phyloP scores from a whole-genome alignment of 2,888 invertebrate genomes.

The Bhutanitis thaidina region DNA sequence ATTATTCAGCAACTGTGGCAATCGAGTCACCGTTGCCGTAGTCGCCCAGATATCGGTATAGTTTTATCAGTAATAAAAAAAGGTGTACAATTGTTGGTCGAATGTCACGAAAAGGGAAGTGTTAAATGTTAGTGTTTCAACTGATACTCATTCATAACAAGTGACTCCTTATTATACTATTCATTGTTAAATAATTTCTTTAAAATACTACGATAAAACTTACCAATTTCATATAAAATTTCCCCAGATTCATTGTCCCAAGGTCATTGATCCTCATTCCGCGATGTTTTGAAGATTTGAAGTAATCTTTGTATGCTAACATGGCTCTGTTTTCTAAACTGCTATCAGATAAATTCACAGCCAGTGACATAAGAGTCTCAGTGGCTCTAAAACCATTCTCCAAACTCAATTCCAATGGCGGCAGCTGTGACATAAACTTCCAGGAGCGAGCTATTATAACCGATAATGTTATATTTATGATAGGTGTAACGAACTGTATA shows the following conservation, averaged over 20 bases:
- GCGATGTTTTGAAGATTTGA: slow-evolving; percentile 43
- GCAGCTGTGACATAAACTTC: slow-evolving; percentile 77
- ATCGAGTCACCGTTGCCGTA: no score
- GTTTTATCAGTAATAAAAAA: no score
- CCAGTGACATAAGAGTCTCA: slow-evolving; percentile 53
- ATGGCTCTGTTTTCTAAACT: slow-evolving; percentile 47
- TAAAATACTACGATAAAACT: slow-evolving; percentile 23
- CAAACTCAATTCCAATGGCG: slow-evolving; percentile 78
- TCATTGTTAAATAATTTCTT: no score
- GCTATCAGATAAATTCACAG: slow-evolving; percentile 38
- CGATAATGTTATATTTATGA: slow-evolving; percentile 66
- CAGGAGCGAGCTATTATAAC: slow-evolving; percentile 66
- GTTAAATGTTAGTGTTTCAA: no score
- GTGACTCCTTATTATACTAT: no score
- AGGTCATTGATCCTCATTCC: slow-evolving; percentile 53
- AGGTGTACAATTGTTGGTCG: no score
- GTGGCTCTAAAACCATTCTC: slow-evolving; percentile 58
- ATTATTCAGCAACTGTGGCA: no score
- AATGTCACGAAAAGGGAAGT: no score
- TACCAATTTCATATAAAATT: slow-evolving; percentile 70
- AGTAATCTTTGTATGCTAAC: slow-evolving; percentile 56
- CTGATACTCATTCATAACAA: no score
- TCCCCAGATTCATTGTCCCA: slow-evolving; percentile 51
- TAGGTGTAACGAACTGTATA: slow-evolving; percentile 67
- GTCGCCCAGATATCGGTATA: no score